Conservation (phyloP, 2,888 invertebrate species). For the Cheilosia soror region DNA sequence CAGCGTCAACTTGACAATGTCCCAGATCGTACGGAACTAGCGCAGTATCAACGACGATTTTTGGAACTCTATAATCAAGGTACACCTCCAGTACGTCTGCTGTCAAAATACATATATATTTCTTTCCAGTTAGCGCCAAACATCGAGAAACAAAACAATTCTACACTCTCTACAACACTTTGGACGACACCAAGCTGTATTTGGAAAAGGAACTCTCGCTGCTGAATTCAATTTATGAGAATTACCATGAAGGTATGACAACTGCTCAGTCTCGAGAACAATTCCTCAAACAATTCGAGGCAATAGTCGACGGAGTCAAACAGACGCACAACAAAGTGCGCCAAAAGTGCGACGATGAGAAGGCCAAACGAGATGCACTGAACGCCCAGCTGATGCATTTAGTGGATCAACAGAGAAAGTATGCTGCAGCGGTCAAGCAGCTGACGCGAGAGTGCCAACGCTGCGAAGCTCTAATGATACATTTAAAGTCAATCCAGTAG, state of each 20-base stretch:
- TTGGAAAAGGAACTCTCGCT: slow-evolving; percentile 95
- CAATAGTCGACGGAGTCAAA: slow-evolving; percentile 95
- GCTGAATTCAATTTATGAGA: slow-evolving; percentile 94
- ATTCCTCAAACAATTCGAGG: slow-evolving; percentile 95
- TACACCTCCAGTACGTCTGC: slow-evolving; percentile 78
- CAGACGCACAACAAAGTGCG: slow-evolving; percentile 92
- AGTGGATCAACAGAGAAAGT: slow-evolving; percentile 90
- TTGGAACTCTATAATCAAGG: slow-evolving; percentile 98
- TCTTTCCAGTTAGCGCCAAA: slow-evolving; percentile 91
- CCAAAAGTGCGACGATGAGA: slow-evolving; percentile 87
- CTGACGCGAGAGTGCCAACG: slow-evolving; percentile 90
- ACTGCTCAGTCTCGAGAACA: slow-evolving; percentile 92
- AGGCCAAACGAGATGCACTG: slow-evolving; percentile 87
- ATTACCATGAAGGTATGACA: slow-evolving; percentile 94
- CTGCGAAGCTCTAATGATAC: slow-evolving; percentile 85
- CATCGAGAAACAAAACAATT: slow-evolving; percentile 99
- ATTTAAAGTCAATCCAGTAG: slow-evolving; percentile 82
- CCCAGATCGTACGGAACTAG: slow-evolving; percentile 95
- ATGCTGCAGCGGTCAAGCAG: slow-evolving; percentile 90
- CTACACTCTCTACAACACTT: slow-evolving; percentile 97
- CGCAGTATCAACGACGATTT: slow-evolving; percentile 98
- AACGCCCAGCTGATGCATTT: slow-evolving; percentile 86
- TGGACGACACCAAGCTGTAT: slow-evolving; percentile 97
- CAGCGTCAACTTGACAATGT: slow-evolving; percentile 95
- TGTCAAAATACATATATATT: neutral